These are phyloP conservation scores for Ormyrus nitidulus DNA, from an alignment of 2,888 invertebrate species.

Conservation along the genomic window DNA sequence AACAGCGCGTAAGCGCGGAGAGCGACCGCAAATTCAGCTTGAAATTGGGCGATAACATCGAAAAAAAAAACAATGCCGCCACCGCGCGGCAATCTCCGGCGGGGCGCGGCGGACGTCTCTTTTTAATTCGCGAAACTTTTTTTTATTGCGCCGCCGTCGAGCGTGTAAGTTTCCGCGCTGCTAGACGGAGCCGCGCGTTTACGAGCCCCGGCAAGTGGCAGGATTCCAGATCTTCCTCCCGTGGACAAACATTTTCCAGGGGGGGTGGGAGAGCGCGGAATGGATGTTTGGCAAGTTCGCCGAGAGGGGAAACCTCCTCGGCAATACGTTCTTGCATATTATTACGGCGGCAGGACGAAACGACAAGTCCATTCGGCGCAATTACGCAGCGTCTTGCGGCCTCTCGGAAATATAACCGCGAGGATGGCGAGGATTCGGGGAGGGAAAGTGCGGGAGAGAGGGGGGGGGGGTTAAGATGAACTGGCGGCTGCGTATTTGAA, in stretches of 20 bases:
- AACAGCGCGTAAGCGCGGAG: no score
- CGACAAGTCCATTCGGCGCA: conserved; percentile 57
- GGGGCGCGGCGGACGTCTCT: not conserved
- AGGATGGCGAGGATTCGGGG: not conserved
- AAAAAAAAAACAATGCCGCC: not conserved
- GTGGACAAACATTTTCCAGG: conserved; percentile 51
- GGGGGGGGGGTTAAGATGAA: no score
- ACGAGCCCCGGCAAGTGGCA: conserved; percentile 50
- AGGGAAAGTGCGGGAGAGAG: not conserved
- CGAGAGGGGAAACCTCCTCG: conserved; percentile 1
- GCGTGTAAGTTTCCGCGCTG: conserved; percentile 33
- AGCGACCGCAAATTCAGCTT: no score
- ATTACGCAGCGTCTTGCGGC: conserved; percentile 44
- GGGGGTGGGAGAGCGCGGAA: conserved; percentile 33
- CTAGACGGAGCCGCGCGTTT: conserved; percentile 39
- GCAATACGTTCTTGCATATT: conserved; percentile 58
- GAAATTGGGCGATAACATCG: conserved; percentile 18
- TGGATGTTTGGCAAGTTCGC: conserved; percentile 53
- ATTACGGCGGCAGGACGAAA: conserved; percentile 47
- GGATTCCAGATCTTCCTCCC: conserved; percentile 44
- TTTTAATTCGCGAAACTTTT: conserved; percentile 51
- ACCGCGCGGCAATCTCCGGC: not conserved
- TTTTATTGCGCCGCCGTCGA: conserved; percentile 7
- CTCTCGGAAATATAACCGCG: not conserved
- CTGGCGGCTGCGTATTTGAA: not conserved